Percentiles rank a stretch among this genome's conserved stretches.
These are phyloP conservation scores for Apogon talboti DNA, from an alignment of 2,797 vertebrate genomes.

Conservation along the genomic window DNA sequence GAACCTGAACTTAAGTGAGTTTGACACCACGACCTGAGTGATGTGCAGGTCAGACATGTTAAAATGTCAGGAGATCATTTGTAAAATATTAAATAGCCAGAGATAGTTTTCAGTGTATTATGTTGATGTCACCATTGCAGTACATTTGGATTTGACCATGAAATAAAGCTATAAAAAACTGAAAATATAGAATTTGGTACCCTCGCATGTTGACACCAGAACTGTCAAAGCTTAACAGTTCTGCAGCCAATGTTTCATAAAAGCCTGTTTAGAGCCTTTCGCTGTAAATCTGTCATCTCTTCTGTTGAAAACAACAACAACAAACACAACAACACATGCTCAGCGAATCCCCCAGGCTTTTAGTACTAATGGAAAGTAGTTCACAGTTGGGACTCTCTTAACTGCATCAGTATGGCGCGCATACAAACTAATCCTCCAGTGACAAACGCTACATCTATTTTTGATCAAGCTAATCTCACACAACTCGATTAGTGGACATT, in stretches of 20 bases:
- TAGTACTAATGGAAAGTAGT: conserved; percentile 28
- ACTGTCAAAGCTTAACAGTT: conserved; percentile 17
- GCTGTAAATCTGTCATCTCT: conserved; percentile 14
- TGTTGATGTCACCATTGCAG: background rate
- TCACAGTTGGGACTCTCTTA: conserved; percentile 15
- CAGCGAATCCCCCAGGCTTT: conserved; percentile 28
- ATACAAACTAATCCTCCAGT: conserved; percentile 15
- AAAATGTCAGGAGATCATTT: too few species aligned
- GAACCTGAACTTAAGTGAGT: too few species aligned
- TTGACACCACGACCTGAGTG: too few species aligned
- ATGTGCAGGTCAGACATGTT: too few species aligned
- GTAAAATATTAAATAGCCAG: too few species aligned
- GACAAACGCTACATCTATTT: conserved; percentile 7
- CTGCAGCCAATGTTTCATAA: conserved; percentile 9
- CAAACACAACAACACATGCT: conserved; percentile 30
- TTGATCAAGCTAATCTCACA: conserved; percentile 26
- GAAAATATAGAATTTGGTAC: conserved; percentile 5
- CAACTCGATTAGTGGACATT: conserved; percentile 16
- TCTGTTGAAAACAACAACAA: conserved; percentile 25
- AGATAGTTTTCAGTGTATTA: too few species aligned
- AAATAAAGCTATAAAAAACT: background rate
- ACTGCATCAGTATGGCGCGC: background rate
- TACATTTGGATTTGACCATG: too few species aligned
- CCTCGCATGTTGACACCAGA: background rate
- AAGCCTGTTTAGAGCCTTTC: background rate